Conservation (phyloP, 1,140 invertebrate species). For the Eciton burchellii region DNA sequence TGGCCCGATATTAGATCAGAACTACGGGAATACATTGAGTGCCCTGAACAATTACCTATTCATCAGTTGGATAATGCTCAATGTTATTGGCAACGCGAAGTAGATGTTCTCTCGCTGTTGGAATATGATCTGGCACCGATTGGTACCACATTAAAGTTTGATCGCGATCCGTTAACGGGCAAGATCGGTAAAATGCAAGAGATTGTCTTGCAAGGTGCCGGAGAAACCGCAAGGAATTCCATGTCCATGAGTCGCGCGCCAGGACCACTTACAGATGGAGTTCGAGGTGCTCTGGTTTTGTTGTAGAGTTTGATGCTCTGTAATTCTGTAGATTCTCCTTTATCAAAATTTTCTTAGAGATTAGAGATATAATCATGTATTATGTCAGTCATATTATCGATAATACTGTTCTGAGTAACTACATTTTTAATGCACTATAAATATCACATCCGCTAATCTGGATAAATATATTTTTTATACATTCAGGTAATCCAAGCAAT, state of each 20-base stretch:
- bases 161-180: constrained; percentile 90
- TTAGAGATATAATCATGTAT: neutral
- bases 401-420: neutral
- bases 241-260: constrained; percentile 90
- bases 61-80: constrained; percentile 87
- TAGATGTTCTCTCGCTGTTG: constrained; percentile 85
- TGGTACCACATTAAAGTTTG: constrained; percentile 87
- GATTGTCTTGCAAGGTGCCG: constrained; percentile 87
- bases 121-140: constrained; percentile 84
- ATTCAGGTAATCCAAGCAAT: constrained; percentile 89
- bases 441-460: no score
- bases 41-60: constrained; percentile 88
- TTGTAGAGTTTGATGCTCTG: neutral
- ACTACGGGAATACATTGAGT: constrained; percentile 87
- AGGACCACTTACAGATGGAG: constrained; percentile 86
- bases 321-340: constrained; percentile 28
- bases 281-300: constrained; percentile 82
- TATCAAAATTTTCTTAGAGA: constrained; percentile 6
- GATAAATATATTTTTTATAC: constrained; percentile 22
- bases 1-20: constrained; percentile 86
- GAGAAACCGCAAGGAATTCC: constrained; percentile 90
- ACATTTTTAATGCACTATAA: no score
- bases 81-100: constrained; percentile 87
- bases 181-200: constrained; percentile 90
- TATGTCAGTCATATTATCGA: neutral